Evolutionary conservation across 2,797 vertebrate species (phyloP), one percentile per base, ranked within the genome.

Genomic region (Martes flavigula): DNA sequence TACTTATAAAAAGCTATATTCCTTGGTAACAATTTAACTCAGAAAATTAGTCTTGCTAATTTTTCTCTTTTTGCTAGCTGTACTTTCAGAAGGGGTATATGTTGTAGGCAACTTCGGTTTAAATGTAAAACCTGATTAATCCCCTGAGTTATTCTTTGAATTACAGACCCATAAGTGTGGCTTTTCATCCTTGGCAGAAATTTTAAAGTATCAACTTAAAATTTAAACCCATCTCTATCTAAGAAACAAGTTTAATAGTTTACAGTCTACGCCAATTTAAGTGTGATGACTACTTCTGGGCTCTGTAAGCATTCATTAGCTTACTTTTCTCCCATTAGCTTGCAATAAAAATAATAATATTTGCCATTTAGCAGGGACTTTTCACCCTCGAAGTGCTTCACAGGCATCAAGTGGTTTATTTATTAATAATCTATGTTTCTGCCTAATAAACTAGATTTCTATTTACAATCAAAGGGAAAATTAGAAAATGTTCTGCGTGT

Each of bases 391-490:
- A 96, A 96, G 92, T 97, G 84, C 92, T 97, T 98, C 96, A 94
- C 23, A 95, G 84, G 84, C 95, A 97, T 97, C 97, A 91, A 98
- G 88, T 95, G 96, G 97, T 96, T 97, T 98, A 97, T 97, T 97
- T 98, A 98, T 98, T 98, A 98, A 98, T 97, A 97, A 97, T 97
- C 97, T 96, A 89, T 96, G 96, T 93, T 98, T 98, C 97, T 97
- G 97, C 97, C 98, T 98, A 98, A 98, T 98, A 98, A 99, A 98
- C 85, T 95, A 32, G 14, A 97, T 98, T 98, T 96, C 98, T 94
- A 96, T 97, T 98, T 98, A 98, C 97, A 98, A 98, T 96, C 97
- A 98, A 98, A 98, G 81, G 70, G 96, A 90, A 98, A 98, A 97
- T 98, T 97, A 97, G 98, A 98, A 96, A 98, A 95, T 13, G 8